phyloP scores from a whole-genome alignment of 37 sponge, comb jelly and placozoan genomes.

The Petrosia ficiformis region DNA sequence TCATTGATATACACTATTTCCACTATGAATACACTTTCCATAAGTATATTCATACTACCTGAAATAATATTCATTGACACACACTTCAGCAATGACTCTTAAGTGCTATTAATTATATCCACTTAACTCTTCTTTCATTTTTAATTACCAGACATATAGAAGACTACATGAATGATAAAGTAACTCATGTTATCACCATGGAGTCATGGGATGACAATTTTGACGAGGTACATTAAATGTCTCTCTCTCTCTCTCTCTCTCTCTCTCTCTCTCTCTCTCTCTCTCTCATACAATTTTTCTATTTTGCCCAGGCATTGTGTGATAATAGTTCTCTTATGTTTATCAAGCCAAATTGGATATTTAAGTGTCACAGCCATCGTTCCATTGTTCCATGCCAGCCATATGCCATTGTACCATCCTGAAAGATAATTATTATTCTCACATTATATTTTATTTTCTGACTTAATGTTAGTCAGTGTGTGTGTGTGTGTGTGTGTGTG shows the following conservation, averaged over 20 bases:
- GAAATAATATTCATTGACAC: no score
- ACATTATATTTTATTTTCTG: no score
- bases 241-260: background rate
- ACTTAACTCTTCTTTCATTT: no score
- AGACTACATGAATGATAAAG: conserved; percentile 75
- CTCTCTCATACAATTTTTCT: background rate
- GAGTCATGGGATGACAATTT: conserved; percentile 76
- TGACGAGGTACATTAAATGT: conserved; percentile 50
- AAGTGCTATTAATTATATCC: no score
- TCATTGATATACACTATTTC: no score
- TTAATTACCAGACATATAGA: conserved; percentile 55
- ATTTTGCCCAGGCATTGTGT: conserved; percentile 57
- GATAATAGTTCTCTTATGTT: conserved; percentile 74
- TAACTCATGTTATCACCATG: conserved; percentile 64
- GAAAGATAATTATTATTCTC: no score
- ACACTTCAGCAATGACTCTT: no score
- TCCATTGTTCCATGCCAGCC: conserved; percentile 55
- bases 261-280: no score
- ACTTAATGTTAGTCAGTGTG: no score
- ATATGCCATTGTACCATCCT: conserved; percentile 32
- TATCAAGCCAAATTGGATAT: conserved; percentile 83
- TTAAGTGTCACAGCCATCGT: conserved; percentile 74
- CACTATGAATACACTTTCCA: no score
- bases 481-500: no score
- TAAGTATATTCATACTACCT: no score